Percentiles rank a stretch among this genome's conserved stretches.
These are phyloP conservation scores for Alsophila aescularia DNA, from an alignment of 2,888 invertebrate species.

Conservation along the genomic window DNA sequence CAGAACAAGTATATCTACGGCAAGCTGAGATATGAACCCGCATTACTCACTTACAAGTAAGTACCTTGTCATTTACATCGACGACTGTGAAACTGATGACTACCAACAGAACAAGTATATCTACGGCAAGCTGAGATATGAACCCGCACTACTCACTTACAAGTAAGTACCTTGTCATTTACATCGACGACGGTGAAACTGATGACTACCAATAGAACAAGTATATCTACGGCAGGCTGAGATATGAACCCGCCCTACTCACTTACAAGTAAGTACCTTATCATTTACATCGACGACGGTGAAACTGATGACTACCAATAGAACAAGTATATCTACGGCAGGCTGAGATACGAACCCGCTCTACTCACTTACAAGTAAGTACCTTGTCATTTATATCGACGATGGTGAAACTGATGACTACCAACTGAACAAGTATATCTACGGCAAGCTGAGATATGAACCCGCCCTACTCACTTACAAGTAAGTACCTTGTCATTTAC, in stretches of 20 bases:
- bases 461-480: too few relatives aligned
- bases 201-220: constrained; percentile 91
- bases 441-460: too few relatives aligned
- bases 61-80: constrained; percentile 88
- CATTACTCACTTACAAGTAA: constrained; percentile 87
- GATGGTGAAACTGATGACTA: too few relatives aligned
- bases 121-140: constrained; percentile 87
- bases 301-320: too few relatives aligned
- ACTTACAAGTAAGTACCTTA: constrained; percentile 84
- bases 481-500: too few relatives aligned
- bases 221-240: constrained; percentile 88
- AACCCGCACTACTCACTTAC: constrained; percentile 86
- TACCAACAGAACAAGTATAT: constrained; percentile 90
- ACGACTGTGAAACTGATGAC: constrained; percentile 95
- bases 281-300: too few relatives aligned
- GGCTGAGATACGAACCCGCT: too few relatives aligned
- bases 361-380: too few relatives aligned
- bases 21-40: constrained; percentile 86
- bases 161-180: constrained; percentile 85
- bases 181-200: constrained; percentile 95
- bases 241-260: constrained; percentile 86
- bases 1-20: constrained; percentile 90
- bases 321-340: too few relatives aligned
- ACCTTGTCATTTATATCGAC: too few relatives aligned
- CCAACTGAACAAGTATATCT: too few relatives aligned